These are phyloP conservation scores for Aphaenogaster ashmeadi DNA, from an alignment of 1,140 invertebrate species.

Conservation along the genomic window DNA sequence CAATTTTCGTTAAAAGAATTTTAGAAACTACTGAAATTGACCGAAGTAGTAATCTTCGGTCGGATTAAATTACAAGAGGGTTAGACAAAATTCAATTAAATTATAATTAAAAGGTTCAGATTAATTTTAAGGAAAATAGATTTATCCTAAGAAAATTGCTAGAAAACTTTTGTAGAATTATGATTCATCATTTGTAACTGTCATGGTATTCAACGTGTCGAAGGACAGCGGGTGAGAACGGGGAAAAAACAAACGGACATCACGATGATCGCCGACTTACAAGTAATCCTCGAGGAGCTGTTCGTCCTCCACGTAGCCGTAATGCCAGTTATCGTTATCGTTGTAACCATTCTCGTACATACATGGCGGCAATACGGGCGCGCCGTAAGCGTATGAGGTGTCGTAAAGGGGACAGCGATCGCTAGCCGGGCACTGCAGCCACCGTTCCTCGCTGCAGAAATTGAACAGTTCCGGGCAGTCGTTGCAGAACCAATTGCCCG, in stretches of 20 bases:
- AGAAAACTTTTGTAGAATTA: neutral
- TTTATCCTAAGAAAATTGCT: neutral
- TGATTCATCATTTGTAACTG: neutral
- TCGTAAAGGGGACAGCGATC: slow-evolving; percentile 78
- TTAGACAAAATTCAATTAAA: slow-evolving; percentile 11
- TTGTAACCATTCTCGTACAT: slow-evolving; percentile 58
- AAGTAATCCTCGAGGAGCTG: slow-evolving; percentile 79
- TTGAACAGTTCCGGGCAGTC: slow-evolving; percentile 48
- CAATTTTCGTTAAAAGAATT: neutral
- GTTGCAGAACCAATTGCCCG: slow-evolving; percentile 18
- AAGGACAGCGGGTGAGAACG: neutral
- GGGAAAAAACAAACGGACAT: neutral
- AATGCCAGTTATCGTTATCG: slow-evolving; percentile 33
- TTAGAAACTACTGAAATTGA: neutral
- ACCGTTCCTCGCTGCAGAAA: slow-evolving; percentile 80
- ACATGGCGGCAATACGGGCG: slow-evolving; percentile 71
- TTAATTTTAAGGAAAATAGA: neutral
- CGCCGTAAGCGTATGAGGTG: slow-evolving; percentile 38
- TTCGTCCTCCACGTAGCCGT: slow-evolving; percentile 67
- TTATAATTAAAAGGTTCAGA: neutral
- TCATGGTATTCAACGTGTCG: neutral
- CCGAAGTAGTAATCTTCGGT: neutral
- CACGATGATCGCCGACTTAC: slow-evolving; percentile 75
- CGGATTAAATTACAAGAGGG: neutral
- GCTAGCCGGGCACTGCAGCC: slow-evolving; percentile 79